Evolutionary conservation across 1,140 invertebrate genomes (phyloP), one percentile per base, ranked within the genome.

Genomic region (Manduca sexta): DNA sequence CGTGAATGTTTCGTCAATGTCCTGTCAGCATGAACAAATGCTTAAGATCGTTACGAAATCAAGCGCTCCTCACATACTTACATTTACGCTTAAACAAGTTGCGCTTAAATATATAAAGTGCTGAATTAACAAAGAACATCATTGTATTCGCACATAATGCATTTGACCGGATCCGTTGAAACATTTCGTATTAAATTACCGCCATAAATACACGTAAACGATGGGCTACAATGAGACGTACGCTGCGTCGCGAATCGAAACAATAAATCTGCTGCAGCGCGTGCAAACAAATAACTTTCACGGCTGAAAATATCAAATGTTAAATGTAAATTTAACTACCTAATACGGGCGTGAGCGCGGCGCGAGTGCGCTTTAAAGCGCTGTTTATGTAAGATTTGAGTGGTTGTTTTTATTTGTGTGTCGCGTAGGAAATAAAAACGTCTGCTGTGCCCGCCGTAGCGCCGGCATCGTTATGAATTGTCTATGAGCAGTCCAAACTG

Each of bases 311-410:
- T 75, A 75, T 77, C 70, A 77, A 77, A 75, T 74, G 72, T 68
- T 73, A 77, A 78, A 80, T 80, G 76, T 78, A 83, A 80, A 81
- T 79, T 79, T 84, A 83, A 84, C 74, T 74, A 79, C 77, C 77
- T 84, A 81, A 78, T 81, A 69, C 75, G 72, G 60, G 52, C 50
- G 66, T 66, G 67, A 74, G 67, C 62, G 52, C 52, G 16, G 57
- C 61, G 57, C 55, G 66, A 71, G 59, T 65, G 67, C 62, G 70
- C 67, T 76, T 70, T 74, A 75, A 80, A 80, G 64, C 68, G 56
- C 64, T 75, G 74, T 78, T 82, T 74, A 74, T 78, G 74, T 76
- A 62, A 64, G 52, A 73, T 76, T 77, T 76, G 69, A 79, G 72
- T 79, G 21, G 73, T 69, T 81, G 74, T 80, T 83, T 77, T 77